phyloP scores from a whole-genome alignment of 2,888 invertebrate genomes.

The Agonopterix arenella region DNA sequence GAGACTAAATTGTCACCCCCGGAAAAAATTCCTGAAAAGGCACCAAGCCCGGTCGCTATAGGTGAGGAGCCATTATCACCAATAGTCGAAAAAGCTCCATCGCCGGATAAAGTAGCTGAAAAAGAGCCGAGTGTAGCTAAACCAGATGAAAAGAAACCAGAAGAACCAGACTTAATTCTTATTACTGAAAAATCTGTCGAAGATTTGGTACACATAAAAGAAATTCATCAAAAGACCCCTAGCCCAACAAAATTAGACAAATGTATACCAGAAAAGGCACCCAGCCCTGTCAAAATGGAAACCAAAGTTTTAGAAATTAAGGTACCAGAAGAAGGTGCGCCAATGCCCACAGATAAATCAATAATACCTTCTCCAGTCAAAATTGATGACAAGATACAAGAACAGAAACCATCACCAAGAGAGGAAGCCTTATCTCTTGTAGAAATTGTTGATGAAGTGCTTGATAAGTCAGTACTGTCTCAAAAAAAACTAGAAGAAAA shows the following conservation, averaged over 20 bases:
- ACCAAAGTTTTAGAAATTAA: background rate
- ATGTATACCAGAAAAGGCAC: background rate
- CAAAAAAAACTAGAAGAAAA: background rate
- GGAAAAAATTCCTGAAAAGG: background rate
- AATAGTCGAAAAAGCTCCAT: background rate
- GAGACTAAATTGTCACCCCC: too few relatives aligned
- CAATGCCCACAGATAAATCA: background rate
- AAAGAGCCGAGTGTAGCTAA: background rate
- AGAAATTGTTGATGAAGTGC: too few relatives aligned
- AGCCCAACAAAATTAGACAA: slow-evolving; percentile 1
- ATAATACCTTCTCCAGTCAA: background rate
- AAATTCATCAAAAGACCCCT: background rate
- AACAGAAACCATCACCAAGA: too few relatives aligned
- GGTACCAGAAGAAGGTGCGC: background rate
- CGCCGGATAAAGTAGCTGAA: background rate
- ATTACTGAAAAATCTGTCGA: too few relatives aligned
- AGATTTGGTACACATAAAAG: too few relatives aligned
- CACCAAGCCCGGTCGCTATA: background rate
- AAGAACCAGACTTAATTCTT: too few relatives aligned
- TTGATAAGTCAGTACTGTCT: too few relatives aligned
- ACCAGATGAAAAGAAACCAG: background rate
- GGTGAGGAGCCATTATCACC: background rate
- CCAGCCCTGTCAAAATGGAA: background rate
- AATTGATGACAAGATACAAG: too few relatives aligned
- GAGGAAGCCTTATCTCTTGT: too few relatives aligned